These are phyloP conservation scores for Drosophila infuscata DNA, from an alignment of 2,888 invertebrate genomes.

Conservation along the genomic window DNA sequence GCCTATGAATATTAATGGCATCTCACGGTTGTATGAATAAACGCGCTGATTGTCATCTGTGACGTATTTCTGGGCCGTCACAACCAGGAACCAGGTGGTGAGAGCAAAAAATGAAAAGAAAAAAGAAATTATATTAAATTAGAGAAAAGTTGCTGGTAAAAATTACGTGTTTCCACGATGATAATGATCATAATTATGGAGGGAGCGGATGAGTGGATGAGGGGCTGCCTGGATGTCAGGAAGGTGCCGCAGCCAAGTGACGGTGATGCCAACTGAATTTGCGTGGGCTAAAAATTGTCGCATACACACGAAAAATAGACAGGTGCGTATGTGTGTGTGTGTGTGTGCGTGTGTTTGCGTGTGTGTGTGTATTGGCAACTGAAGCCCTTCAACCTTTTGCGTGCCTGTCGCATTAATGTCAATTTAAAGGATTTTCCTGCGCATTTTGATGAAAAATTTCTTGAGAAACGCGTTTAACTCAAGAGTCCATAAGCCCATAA, in stretches of 20 bases:
- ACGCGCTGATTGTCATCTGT: slow-evolving; percentile 88
- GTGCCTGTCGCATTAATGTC: slow-evolving; percentile 58
- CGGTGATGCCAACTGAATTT: slow-evolving; percentile 47
- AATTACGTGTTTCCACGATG: slow-evolving; percentile 60
- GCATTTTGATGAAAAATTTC: slow-evolving; percentile 14
- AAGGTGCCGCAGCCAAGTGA: slow-evolving; percentile 26
- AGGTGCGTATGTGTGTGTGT: slow-evolving; percentile 6
- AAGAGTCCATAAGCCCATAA: slow-evolving; percentile 40
- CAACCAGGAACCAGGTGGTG: background rate
- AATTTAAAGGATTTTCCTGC: slow-evolving; percentile 61
- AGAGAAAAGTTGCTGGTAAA: slow-evolving; percentile 65
- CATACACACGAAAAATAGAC: background rate
- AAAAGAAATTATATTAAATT: slow-evolving; percentile 49
- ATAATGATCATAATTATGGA: slow-evolving; percentile 37
- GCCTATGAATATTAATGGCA: slow-evolving; percentile 98
- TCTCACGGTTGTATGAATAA: slow-evolving; percentile 92
- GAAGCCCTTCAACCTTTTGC: slow-evolving; percentile 45
- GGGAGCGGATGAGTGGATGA: slow-evolving; percentile 21
- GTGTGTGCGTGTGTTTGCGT: background rate
- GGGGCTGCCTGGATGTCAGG: slow-evolving; percentile 24
- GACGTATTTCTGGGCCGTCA: slow-evolving; percentile 87
- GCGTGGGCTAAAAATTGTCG: slow-evolving; percentile 11
- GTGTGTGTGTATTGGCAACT: slow-evolving; percentile 14
- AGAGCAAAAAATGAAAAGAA: slow-evolving; percentile 14
- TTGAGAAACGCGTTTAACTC: slow-evolving; percentile 20